Evolutionary conservation across 2,797 vertebrate genomes (phyloP).

Genomic region (Oophaga sylvatica): DNA sequence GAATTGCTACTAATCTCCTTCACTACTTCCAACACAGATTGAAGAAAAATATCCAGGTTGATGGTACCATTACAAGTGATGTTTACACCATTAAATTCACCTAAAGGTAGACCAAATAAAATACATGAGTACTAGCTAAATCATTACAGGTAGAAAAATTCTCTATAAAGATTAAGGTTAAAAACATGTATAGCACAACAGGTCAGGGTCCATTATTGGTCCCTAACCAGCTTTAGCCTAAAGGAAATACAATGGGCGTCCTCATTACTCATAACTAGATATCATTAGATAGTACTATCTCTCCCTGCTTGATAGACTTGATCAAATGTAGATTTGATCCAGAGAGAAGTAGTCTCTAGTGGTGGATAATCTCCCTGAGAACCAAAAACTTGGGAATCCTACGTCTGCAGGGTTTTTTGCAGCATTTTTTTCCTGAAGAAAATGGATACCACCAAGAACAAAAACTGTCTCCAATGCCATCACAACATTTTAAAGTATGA

Average conservation of each 20-base stretch:
- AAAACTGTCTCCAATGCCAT: too few relatives aligned
- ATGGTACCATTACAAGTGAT: slow-evolving; percentile 63
- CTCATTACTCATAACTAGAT: neutral
- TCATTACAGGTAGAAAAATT: neutral
- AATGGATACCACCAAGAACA: too few relatives aligned
- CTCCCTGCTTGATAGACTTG: too few relatives aligned
- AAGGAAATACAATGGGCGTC: neutral
- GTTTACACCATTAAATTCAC: slow-evolving; percentile 56
- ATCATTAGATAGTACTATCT: too few relatives aligned
- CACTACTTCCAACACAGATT: slow-evolving; percentile 52
- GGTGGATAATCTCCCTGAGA: too few relatives aligned
- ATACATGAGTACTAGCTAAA: neutral
- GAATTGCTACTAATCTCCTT: slow-evolving; percentile 54
- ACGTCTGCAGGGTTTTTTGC: too few relatives aligned
- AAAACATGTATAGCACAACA: neutral
- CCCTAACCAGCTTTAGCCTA: neutral
- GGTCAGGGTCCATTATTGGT: neutral
- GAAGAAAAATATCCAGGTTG: slow-evolving; percentile 56
- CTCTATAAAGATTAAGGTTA: neutral
- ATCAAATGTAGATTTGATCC: too few relatives aligned
- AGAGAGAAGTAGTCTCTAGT: too few relatives aligned
- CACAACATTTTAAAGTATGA: too few relatives aligned
- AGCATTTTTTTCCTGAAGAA: too few relatives aligned
- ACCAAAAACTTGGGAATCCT: too few relatives aligned
- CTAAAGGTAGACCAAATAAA: slow-evolving; percentile 57